These are phyloP conservation scores for Crambe crambe DNA, from an alignment of 37 sponge, comb jelly and placozoan species.

Conservation along the genomic window DNA sequence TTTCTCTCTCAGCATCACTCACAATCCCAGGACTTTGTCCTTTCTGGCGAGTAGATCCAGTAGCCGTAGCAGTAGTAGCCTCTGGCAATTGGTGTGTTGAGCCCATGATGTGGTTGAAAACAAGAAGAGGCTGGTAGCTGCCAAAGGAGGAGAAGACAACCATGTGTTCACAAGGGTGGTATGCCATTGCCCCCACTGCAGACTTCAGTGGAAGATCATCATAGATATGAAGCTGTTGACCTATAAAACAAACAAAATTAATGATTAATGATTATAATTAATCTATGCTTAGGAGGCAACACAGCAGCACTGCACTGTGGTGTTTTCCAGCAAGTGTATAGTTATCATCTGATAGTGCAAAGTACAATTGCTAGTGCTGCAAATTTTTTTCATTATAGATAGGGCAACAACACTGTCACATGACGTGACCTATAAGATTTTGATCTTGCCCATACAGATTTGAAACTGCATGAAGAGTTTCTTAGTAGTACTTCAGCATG, in stretches of 20 bases:
- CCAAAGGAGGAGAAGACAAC: constrained; percentile 39
- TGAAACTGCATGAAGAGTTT: no score
- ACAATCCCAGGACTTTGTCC: no score
- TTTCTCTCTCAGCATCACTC: neutral
- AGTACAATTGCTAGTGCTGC: no score
- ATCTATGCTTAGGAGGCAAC: neutral
- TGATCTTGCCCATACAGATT: no score
- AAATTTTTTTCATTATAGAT: no score
- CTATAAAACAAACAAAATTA: neutral
- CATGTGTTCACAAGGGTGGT: constrained; percentile 53
- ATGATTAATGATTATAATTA: neutral
- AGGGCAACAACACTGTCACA: no score
- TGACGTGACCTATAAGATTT: no score
- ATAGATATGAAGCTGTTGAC: constrained; percentile 1
- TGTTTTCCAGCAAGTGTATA: no score
- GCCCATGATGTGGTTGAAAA: neutral
- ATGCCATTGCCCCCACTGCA: constrained; percentile 28
- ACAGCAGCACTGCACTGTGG: neutral
- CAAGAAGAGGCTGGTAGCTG: constrained; percentile 26
- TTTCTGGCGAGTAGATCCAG: no score
- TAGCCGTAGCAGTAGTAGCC: no score
- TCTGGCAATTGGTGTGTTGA: no score
- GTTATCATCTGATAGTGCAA: no score
- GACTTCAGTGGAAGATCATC: constrained; percentile 13
- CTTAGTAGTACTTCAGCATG: neutral